Conservation (phyloP, 53 echinoderm and acorn worm species). For the Antedon mediterranea region DNA sequence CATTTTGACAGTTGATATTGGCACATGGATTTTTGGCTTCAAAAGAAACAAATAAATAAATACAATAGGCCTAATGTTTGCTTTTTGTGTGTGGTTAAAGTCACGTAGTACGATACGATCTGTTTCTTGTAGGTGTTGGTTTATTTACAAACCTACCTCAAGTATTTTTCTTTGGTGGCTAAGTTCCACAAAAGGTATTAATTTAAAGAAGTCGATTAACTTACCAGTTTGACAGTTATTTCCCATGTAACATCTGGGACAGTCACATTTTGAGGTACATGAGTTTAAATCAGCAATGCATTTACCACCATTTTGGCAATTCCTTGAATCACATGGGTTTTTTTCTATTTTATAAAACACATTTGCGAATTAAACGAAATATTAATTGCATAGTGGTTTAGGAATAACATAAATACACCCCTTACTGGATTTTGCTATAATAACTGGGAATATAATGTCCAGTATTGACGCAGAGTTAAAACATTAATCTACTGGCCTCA, state of each 20-base stretch:
- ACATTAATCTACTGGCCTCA: not conserved
- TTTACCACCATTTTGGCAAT: not conserved
- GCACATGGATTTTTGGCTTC: not conserved
- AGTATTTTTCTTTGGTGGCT: no score
- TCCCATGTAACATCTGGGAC: not conserved
- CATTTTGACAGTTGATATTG: not conserved
- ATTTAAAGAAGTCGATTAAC: not conserved
- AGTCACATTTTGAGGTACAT: not conserved
- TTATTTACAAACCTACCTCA: no score
- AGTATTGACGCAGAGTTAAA: not conserved
- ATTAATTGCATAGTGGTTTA: not conserved
- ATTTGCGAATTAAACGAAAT: no score
- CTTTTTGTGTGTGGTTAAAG: no score
- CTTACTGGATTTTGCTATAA: not conserved
- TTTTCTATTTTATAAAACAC: not conserved
- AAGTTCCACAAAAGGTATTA: no score
- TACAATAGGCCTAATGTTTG: no score
- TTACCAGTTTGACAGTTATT: not conserved
- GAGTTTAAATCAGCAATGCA: not conserved
- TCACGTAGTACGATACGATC: no score
- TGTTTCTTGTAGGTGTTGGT: no score
- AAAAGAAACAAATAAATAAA: no score
- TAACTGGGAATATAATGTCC: not conserved
- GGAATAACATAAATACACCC: not conserved
- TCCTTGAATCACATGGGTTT: not conserved